phyloP scores from a whole-genome alignment of 2,888 invertebrate species.

The Andrena bicolor region DNA sequence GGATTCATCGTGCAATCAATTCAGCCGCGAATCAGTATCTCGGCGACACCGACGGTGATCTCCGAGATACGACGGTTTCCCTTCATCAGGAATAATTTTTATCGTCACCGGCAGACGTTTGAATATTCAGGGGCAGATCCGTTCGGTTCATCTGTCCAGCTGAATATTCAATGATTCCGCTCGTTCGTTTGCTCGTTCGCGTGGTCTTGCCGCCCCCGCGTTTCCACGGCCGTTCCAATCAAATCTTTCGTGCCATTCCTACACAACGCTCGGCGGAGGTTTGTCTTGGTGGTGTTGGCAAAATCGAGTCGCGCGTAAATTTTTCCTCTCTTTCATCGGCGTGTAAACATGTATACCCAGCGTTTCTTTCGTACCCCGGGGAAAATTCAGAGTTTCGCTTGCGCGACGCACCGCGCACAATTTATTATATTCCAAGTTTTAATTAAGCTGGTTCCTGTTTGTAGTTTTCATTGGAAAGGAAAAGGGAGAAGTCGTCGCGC shows the following conservation, averaged over 20 bases:
- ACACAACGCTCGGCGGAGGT: conserved; percentile 11
- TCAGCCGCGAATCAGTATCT: conserved; percentile 46
- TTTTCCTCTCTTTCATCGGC: neutral
- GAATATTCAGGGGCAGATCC: conserved; percentile 74
- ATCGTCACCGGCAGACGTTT: conserved; percentile 63
- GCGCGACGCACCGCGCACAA: neutral
- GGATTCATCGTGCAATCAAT: conserved; percentile 66
- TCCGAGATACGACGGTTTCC: conserved; percentile 44
- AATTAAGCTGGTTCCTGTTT: too few relatives aligned
- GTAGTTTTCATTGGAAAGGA: too few relatives aligned
- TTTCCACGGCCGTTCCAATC: conserved; percentile 52
- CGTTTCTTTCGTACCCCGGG: too few relatives aligned
- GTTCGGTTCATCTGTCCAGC: conserved; percentile 72
- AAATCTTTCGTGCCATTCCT: conserved; percentile 57
- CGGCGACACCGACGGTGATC: conserved; percentile 46
- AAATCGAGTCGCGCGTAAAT: conserved; percentile 24
- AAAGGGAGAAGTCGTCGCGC: too few relatives aligned
- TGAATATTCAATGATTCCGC: conserved; percentile 78
- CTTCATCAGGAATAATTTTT: conserved; percentile 66
- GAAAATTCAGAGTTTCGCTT: neutral
- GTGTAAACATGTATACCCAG: conserved; percentile 16
- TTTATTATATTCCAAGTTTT: too few relatives aligned
- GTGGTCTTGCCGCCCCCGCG: conserved; percentile 48
- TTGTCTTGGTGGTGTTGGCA: conserved; percentile 40
- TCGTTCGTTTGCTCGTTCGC: conserved; percentile 64